Percentiles rank a stretch among this genome's conserved stretches.
These are phyloP conservation scores for Apeltes quadracus DNA, from an alignment of 2,113 vertebrate genomes.

Conservation along the genomic window DNA sequence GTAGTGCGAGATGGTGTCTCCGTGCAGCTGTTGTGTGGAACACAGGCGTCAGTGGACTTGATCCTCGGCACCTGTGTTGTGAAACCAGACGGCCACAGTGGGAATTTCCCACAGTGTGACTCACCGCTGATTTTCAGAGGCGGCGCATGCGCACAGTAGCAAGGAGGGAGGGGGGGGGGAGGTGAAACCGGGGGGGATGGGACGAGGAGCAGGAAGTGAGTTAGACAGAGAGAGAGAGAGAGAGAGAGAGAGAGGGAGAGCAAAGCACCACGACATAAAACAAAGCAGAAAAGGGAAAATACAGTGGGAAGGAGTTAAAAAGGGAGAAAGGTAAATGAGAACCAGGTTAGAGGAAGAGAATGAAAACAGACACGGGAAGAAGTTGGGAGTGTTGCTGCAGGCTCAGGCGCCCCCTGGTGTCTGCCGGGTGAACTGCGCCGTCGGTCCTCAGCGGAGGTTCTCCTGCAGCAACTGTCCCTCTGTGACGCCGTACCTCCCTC, in stretches of 20 bases:
- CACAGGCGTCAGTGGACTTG: slow-evolving; percentile 62
- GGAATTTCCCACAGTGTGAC: slow-evolving; percentile 81
- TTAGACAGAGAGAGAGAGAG: not conserved
- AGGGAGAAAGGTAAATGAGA: slow-evolving; percentile 23
- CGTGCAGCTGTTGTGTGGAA: slow-evolving; percentile 63
- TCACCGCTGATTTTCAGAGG: slow-evolving; percentile 61
- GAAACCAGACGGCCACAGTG: slow-evolving; percentile 69
- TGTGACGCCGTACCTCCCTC: slow-evolving; percentile 31
- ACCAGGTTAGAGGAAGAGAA: not conserved
- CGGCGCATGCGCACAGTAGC: slow-evolving; percentile 62
- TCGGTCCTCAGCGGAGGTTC: slow-evolving; percentile 45
- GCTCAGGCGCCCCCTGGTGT: slow-evolving; percentile 74
- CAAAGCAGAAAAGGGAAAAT: slow-evolving; percentile 1
- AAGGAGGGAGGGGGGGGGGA: slow-evolving; percentile 34
- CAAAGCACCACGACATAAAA: slow-evolving; percentile 7
- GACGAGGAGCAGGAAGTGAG: slow-evolving; percentile 47
- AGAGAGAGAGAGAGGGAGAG: not conserved
- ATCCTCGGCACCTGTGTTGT: slow-evolving; percentile 74
- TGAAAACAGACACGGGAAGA: not conserved
- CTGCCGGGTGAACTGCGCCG: slow-evolving; percentile 17
- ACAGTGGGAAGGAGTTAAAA: slow-evolving; percentile 2
- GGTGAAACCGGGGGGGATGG: slow-evolving; percentile 36
- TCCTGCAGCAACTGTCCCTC: slow-evolving; percentile 43
- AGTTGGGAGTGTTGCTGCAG: not conserved
- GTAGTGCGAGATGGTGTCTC: not conserved